Evolutionary conservation across 2,113 vertebrate genomes (phyloP).

Genomic region (Melanotaenia duboulayi): DNA sequence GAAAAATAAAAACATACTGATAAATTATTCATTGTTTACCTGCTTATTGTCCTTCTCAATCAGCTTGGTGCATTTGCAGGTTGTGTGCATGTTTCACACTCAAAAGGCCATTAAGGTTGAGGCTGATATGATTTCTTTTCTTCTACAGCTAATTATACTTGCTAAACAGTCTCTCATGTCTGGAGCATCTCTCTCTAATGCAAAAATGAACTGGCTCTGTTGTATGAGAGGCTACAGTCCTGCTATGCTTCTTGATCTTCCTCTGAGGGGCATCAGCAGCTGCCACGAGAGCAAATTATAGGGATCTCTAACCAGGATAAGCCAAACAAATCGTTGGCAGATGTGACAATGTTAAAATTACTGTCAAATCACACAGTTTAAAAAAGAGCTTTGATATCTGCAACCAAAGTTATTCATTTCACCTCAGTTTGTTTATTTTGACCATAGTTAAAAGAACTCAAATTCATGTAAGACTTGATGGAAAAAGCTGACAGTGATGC

Average conservation of each 20-base stretch:
- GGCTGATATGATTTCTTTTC: not conserved
- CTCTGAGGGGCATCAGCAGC: not conserved
- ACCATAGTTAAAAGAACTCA: not conserved
- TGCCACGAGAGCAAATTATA: constrained; percentile 34
- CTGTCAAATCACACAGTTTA: not conserved
- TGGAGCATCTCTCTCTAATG: not conserved
- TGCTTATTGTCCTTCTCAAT: not conserved
- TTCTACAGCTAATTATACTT: not conserved
- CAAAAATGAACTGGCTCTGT: constrained; percentile 5
- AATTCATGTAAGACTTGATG: not conserved
- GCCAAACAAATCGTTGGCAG: not conserved
- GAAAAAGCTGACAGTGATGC: constrained; percentile 5
- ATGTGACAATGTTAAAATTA: constrained; percentile 5
- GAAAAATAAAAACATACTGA: not conserved
- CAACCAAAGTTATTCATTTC: not conserved
- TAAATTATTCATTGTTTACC: not conserved
- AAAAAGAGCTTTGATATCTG: not conserved
- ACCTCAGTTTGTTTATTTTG: not conserved
- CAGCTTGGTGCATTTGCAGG: not conserved
- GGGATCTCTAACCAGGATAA: constrained; percentile 3
- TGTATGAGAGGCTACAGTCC: not conserved
- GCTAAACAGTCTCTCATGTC: not conserved
- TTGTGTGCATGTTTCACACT: not conserved
- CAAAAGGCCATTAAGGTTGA: not conserved
- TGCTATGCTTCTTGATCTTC: not conserved